Base-by-base conservation (phyloP, 2,888 invertebrate species). In the Meliscaeva auricollis region DNA sequence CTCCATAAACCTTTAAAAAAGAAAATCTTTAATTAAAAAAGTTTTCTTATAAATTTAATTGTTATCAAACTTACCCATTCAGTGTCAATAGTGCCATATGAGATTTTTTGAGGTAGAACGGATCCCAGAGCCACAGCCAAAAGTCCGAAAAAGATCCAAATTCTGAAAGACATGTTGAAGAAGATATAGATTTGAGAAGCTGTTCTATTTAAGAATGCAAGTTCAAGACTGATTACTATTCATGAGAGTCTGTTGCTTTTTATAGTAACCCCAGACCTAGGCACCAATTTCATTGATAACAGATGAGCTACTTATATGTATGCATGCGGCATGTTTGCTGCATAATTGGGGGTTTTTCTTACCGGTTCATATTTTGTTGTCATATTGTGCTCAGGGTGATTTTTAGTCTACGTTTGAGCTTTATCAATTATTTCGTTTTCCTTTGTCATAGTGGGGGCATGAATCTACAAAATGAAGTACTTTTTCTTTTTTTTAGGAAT, bases 81-180 rank as follows among this genome's bases (percentile, higher is more conserved):
- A 9, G n/a, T 8, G 54, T 15, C 46, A 13, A 32, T 7, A 52
- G 3, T 7, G 38, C 9, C 35, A 5, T 3, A 3, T 1, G 35
- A 13, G n/a, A n/a, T 66, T 50, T 77, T 35, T 26, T 70, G 46
- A 7, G 70, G 70, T 7, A 77, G 52, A 17, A 54, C 64, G 26
- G 62, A 77, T 15, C 70, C 77, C 15, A 70, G 4, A 2, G 70
- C 62, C 0, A 70, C 54, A 1, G 62, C 54, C 52, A 77, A 13
- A 9, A 77, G 69, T 41, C 76, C 76, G 11, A 76, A 60, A 26
- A 76, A 69, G 26, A 76, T 76, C 2, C 69, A 9, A n/a, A 62
- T 62, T 26, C 70, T 77, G 54, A 70, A 26, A 35, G 69, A 50
- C 77, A 77, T 70, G 7, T 1, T 32, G 15, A 13, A 3, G 2